Base-by-base conservation (phyloP, 2,797 vertebrate species). In the Sylvilagus floridanus region DNA sequence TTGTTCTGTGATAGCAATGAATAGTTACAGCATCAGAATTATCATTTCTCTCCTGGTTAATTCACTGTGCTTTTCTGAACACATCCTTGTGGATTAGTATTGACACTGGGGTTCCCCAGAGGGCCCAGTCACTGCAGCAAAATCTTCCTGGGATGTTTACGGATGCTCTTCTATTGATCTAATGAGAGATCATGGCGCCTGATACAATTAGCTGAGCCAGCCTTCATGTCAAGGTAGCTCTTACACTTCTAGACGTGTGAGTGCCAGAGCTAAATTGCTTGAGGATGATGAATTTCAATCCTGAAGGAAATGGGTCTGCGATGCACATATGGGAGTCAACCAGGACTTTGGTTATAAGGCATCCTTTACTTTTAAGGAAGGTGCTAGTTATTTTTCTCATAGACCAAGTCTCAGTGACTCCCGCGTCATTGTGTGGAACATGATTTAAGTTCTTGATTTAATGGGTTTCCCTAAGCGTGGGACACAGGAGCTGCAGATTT, bases 201-300 rank as follows among this genome's bases (percentile, higher is more conserved):
- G 93, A 88, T 90, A 42, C 78, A 96, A 94, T 97, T 95, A 96
- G 84, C 90, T 92, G 17, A 76, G 84, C 71, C 63, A 79, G 73
- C 72, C 66, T 92, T 97, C 95, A 88, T 96, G 37, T 81, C 82
- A 76, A 75, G 73, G 32, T 88, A 73, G 66, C 87, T 95, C 71
- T 97, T 79, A 63, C 0, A 52, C 28, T 91, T 95, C 91, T 77
- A 63, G 76, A 37, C 72, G 42, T 10, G 17, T 52, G 28, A 96
- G 62, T 50, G 65, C n/a, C 50, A 16, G 60, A 88, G 91, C 30
- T 76, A 17, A 85, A 90, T 69, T 88, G 62, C 78, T 95, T 84
- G 95, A 85, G 82, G n/a, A 87, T 97, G 93, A 96, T 97, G 95
- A 86, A 96, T 96, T 94, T 35, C 22, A 71, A 88, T 94, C 92